Conservation (phyloP, 1,140 invertebrate genomes). For the Bombyx mandarina region DNA sequence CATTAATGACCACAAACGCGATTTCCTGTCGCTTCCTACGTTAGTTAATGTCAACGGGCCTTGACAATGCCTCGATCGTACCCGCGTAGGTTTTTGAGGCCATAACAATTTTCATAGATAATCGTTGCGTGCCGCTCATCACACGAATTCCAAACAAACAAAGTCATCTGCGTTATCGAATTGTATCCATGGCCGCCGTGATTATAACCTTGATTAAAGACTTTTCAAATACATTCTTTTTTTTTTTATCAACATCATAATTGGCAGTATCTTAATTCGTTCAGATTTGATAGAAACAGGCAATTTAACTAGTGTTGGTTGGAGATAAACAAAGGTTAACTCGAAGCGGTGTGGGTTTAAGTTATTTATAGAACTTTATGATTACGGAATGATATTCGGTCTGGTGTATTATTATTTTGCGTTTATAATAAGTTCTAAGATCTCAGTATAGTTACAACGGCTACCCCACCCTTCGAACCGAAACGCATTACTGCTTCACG, state of each 20-base stretch:
- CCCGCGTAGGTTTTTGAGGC: constrained; percentile 31
- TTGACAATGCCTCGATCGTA: constrained; percentile 31
- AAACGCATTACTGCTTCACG: too few species aligned
- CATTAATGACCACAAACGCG: not conserved
- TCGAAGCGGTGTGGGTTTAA: constrained; percentile 35
- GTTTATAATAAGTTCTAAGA: too few species aligned
- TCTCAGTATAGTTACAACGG: too few species aligned
- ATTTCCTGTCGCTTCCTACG: constrained; percentile 17
- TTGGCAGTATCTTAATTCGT: too few species aligned
- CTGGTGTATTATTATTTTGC: too few species aligned
- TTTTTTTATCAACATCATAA: too few species aligned
- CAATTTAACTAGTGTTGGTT: too few species aligned
- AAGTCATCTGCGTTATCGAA: constrained; percentile 17
- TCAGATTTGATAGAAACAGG: too few species aligned
- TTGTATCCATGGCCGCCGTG: not conserved
- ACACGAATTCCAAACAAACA: constrained; percentile 18
- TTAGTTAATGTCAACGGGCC: constrained; percentile 9
- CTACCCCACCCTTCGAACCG: too few species aligned
- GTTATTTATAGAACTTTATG: constrained; percentile 59
- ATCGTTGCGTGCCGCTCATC: constrained; percentile 19
- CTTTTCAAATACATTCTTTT: too few species aligned
- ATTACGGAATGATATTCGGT: constrained; percentile 15
- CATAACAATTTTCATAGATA: constrained; percentile 30
- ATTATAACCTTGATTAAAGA: too few species aligned
- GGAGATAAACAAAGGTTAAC: constrained; percentile 22